phyloP scores from a whole-genome alignment of 2,113 vertebrate genomes.

The Tretioscincus oriximinensis region DNA sequence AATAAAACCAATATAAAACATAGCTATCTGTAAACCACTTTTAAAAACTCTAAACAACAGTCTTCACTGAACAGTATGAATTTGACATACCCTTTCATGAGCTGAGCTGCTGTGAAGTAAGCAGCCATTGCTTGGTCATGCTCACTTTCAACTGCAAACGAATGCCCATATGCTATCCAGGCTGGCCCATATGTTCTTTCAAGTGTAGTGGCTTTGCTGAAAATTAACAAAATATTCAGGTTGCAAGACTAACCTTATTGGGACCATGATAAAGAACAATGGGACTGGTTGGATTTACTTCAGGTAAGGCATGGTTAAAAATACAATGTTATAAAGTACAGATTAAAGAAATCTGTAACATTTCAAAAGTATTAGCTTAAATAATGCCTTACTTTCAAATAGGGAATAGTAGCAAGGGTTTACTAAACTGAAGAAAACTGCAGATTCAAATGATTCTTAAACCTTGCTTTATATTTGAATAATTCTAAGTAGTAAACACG shows the following conservation, averaged over 20 bases:
- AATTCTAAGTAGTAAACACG: not conserved
- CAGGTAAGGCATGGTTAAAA: no score
- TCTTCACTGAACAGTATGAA: not conserved
- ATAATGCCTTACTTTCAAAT: not conserved
- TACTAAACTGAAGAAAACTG: not conserved
- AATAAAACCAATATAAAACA: no score
- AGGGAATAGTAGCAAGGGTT: not conserved
- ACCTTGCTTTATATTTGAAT: not conserved
- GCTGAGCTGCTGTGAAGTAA: constrained; percentile 96
- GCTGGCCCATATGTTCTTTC: constrained; percentile 95
- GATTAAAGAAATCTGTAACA: not conserved
- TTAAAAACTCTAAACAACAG: no score
- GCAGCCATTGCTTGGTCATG: constrained; percentile 99
- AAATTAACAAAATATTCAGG: constrained; percentile 30
- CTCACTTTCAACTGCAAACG: constrained; percentile 96
- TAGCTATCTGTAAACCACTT: no score
- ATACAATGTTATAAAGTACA: not conserved
- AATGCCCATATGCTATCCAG: constrained; percentile 98
- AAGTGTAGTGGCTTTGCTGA: constrained; percentile 94
- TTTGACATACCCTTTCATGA: constrained; percentile 94
- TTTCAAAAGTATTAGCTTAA: not conserved
- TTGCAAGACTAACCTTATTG: no score
- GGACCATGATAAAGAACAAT: no score
- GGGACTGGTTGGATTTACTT: no score
- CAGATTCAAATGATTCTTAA: not conserved